These are phyloP conservation scores for Thalpophila matura DNA, from an alignment of 2,888 invertebrate species.

Conservation along the genomic window DNA sequence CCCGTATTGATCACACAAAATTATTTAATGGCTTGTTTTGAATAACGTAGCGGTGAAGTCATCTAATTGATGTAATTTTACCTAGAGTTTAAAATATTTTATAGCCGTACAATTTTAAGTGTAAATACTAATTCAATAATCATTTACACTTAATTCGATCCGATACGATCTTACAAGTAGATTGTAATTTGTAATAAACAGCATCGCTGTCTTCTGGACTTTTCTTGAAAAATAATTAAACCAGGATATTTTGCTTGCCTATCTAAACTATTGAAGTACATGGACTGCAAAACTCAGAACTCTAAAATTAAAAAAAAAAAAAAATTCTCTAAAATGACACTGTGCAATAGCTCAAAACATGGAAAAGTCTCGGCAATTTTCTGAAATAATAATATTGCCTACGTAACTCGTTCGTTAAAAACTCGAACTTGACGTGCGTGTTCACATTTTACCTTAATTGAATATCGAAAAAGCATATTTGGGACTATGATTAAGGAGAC, in stretches of 20 bases:
- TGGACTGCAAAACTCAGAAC: too few species aligned
- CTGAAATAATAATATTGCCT: too few species aligned
- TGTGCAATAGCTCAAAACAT: too few species aligned
- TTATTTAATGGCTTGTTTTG: slow-evolving; percentile 44
- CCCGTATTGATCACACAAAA: slow-evolving; percentile 54
- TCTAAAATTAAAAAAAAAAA: too few species aligned
- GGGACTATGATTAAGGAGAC: neutral
- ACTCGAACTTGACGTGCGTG: neutral
- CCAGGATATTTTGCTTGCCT: too few species aligned
- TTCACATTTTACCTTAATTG: neutral
- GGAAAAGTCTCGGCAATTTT: too few species aligned
- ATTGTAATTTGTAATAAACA: too few species aligned
- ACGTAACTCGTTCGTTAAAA: too few species aligned
- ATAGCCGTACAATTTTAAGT: neutral
- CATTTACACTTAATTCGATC: neutral
- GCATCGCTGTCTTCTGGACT: too few species aligned
- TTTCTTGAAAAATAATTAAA: too few species aligned
- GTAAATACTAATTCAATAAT: neutral
- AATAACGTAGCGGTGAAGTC: slow-evolving; percentile 8
- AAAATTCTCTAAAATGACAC: too few species aligned
- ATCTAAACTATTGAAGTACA: too few species aligned
- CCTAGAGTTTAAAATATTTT: slow-evolving; percentile 4
- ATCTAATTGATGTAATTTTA: neutral
- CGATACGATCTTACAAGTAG: neutral
- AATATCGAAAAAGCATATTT: neutral